Conservation (phyloP, 2,888 invertebrate genomes). For the Myathropa florea region DNA sequence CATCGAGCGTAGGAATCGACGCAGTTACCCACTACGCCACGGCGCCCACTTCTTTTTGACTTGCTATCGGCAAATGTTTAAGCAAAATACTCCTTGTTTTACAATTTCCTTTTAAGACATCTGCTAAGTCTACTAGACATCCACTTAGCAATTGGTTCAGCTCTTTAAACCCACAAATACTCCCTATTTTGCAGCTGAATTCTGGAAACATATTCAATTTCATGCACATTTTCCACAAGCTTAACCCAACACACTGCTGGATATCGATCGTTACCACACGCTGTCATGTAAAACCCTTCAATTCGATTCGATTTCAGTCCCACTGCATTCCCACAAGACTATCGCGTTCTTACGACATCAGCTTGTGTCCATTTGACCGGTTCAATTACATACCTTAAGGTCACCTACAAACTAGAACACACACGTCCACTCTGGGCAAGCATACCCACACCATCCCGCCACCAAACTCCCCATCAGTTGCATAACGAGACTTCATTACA, state of each 20-base stretch:
- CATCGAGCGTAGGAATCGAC: no score
- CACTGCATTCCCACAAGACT: neutral
- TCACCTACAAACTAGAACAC: constrained; percentile 46
- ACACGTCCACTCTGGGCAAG: constrained; percentile 7
- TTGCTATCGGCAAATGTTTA: no score
- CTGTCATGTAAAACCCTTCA: neutral
- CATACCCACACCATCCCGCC: no score
- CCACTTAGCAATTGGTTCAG: no score
- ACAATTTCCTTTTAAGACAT: no score
- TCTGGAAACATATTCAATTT: neutral
- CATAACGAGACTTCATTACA: constrained; percentile 45
- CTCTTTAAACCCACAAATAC: no score
- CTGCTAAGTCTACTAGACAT: no score
- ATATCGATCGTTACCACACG: neutral
- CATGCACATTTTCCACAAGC: neutral
- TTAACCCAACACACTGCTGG: neutral
- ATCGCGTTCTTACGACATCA: neutral
- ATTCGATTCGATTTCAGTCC: neutral
- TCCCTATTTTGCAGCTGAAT: no score
- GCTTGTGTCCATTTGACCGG: constrained; percentile 5
- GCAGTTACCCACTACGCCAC: no score
- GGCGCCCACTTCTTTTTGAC: no score
- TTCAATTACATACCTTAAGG: constrained; percentile 44
- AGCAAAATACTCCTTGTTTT: no score
- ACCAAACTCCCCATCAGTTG: neutral